Evolutionary conservation across 1,140 invertebrate genomes (phyloP).

Genomic region (Drosophila athabasca): DNA sequence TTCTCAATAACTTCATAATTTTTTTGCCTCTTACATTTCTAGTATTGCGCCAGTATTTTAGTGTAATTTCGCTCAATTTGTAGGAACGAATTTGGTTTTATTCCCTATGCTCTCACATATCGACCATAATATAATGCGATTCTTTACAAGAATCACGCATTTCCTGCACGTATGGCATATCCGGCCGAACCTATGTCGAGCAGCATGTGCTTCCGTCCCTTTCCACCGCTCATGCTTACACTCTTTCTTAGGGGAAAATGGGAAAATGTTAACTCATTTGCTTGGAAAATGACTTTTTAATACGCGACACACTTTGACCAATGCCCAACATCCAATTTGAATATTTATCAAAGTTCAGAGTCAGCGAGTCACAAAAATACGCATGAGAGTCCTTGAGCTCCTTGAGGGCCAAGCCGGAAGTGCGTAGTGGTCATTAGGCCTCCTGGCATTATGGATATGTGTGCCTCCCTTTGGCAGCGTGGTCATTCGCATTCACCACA

Average conservation of each 20-base stretch:
- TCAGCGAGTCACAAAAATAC: constrained; percentile 32
- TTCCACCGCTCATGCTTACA: background rate
- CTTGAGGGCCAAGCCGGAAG: constrained; percentile 44
- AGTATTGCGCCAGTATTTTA: background rate
- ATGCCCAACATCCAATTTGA: constrained; percentile 50
- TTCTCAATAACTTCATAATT: too few relatives aligned
- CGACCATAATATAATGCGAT: constrained; percentile 20
- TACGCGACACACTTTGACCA: constrained; percentile 66
- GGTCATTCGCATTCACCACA: constrained; percentile 46
- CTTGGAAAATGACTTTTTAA: constrained; percentile 80
- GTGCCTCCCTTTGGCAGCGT: constrained; percentile 39
- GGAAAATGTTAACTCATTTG: constrained; percentile 75
- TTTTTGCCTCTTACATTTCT: too few relatives aligned
- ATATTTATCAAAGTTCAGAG: constrained; percentile 58
- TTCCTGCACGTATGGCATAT: constrained; percentile 76
- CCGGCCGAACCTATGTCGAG: constrained; percentile 69
- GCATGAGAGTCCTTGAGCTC: constrained; percentile 59
- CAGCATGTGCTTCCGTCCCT: constrained; percentile 63
- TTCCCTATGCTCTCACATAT: constrained; percentile 15
- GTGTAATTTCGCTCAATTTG: constrained; percentile 2
- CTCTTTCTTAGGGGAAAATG: background rate
- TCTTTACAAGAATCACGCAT: constrained; percentile 70
- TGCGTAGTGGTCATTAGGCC: constrained; percentile 72
- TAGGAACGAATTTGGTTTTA: background rate
- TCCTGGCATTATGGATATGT: constrained; percentile 39